Base-by-base conservation (phyloP, 2,888 invertebrate genomes). In the Zaprionus bogoriensis region DNA sequence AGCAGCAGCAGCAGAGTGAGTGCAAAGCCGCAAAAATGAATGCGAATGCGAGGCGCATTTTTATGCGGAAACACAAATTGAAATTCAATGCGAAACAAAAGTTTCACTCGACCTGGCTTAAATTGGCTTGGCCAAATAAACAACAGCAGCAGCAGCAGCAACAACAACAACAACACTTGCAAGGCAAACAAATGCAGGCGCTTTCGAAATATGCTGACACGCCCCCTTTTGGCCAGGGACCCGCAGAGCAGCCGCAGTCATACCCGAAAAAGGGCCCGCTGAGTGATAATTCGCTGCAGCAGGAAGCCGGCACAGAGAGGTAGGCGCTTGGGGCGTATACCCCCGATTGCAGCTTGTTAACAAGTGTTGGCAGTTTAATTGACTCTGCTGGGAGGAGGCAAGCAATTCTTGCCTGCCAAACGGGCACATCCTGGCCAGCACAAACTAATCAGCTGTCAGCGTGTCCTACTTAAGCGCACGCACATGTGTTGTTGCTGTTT, bases 291-390 rank as follows among this genome's bases (percentile, higher is more conserved):
- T 81, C 64, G 76, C 51, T 67, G 57, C 28, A 12, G 12, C 19
- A 39, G 28, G 32, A n/a, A 32, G 14, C 19, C 2, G 53, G 42
- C 32, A 42, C 30, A 27, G 10, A 50, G 58, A 71, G 65, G 57
- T 36, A 62, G 75, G 71, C 68, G 87, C 88, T 87, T 68, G 78
- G 85, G 87, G 87, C 87, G 87, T 87, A 87, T 83, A 77, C 75
- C 87, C 75, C 87, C 86, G 87, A 87, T 88, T 86, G 87, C 80
- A 84, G 86, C 84, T 87, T 88, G 88, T 87, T 87, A 88, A 87
- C 88, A 88, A 88, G 86, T 88, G 88, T 88, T 88, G 87, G 87
- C 88, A 88, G 87, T 88, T 87, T 88, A 88, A 88, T 88, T 87
- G 88, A 87, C 87, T 83, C 53, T 23, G 65, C 5, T 23, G 23